Evolutionary conservation across 2,888 invertebrate species (phyloP).

Genomic region (Xylota sylvarum): DNA sequence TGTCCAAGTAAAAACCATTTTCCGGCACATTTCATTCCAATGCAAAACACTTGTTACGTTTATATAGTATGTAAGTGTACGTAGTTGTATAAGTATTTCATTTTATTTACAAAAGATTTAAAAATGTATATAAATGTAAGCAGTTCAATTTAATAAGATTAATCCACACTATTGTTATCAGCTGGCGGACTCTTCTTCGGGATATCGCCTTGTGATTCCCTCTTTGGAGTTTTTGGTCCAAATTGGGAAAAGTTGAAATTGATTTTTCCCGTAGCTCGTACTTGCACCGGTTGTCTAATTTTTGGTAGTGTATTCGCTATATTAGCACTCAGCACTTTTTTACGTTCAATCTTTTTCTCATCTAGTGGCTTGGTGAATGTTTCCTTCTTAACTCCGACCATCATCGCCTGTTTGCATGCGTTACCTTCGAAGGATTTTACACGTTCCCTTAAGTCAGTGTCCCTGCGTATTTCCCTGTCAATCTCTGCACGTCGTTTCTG

Average conservation of each 20-base stretch:
- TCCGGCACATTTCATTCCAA: too few species aligned
- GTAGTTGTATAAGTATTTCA: too few species aligned
- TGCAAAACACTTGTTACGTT: too few species aligned
- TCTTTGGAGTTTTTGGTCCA: conserved; percentile 81
- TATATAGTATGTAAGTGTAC: too few species aligned
- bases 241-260: conserved; percentile 82
- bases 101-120: conserved; percentile 25
- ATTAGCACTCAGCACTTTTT: conserved; percentile 52
- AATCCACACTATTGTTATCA: conserved; percentile 24
- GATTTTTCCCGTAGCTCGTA: conserved; percentile 82
- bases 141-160: background rate
- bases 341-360: conserved; percentile 55
- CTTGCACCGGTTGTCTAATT: conserved; percentile 78
- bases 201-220: conserved; percentile 82
- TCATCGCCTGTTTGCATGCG: conserved; percentile 77
- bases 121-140: background rate
- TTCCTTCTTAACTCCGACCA: conserved; percentile 67
- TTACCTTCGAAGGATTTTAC: conserved; percentile 81
- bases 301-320: conserved; percentile 27
- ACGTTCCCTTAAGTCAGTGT: conserved; percentile 82
- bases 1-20: too few species aligned
- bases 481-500: conserved; percentile 82
- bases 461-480: conserved; percentile 82
- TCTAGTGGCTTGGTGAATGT: conserved; percentile 39
- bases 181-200: background rate